Evolutionary conservation across 2,888 invertebrate genomes (phyloP), one percentile per base, ranked within the genome.

Genomic region (Drosophila maculinotata): DNA sequence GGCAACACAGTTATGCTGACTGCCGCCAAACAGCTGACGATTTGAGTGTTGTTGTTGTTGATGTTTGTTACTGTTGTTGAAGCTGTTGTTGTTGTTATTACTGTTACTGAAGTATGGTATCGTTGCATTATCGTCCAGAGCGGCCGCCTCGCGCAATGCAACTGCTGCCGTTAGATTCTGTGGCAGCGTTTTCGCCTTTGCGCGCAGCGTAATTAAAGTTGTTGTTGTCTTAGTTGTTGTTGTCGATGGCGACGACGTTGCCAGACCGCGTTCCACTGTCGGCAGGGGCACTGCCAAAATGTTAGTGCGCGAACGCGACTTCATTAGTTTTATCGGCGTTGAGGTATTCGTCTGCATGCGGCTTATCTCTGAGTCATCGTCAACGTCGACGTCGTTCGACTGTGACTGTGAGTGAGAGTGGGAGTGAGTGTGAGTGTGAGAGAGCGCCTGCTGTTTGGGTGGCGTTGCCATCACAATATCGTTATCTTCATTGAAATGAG

Each of bases 181-280:
- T 41, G 94, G 94, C 60, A 94, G 89, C 1, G 94, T 94, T 91
- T 93, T 94, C 1, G 94, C 93, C 90, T 94, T 94, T 77, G 93
- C 93, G 68, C 89, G 87, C 48, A 90, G 71, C 47, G 89, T 77
- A 47, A 89, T 86, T 66, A 79, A 63, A 25, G 76, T 79, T 35
- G 73, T 74, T 28, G 70, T 73, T 17, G 75, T 76, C 12, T 57
- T 75, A 3, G 77, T 77, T 15, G 71, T 69, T 54, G 67, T 45
- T 15, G 62, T 26, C 47, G 69, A 15, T 52, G 60, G 5, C 30
- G 69, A 3, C 10, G 71, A 63, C 71, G 78, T 84, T 63, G 82
- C 83, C 75, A 89, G 81, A 65, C 82, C 73, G 47, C 80, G 76
- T 52, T 84, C 81, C 9, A 82, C 70, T 35, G 72, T 76, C 60